These are phyloP conservation scores for Ellobius talpinus DNA, from an alignment of 2,113 vertebrate species.

Conservation along the genomic window DNA sequence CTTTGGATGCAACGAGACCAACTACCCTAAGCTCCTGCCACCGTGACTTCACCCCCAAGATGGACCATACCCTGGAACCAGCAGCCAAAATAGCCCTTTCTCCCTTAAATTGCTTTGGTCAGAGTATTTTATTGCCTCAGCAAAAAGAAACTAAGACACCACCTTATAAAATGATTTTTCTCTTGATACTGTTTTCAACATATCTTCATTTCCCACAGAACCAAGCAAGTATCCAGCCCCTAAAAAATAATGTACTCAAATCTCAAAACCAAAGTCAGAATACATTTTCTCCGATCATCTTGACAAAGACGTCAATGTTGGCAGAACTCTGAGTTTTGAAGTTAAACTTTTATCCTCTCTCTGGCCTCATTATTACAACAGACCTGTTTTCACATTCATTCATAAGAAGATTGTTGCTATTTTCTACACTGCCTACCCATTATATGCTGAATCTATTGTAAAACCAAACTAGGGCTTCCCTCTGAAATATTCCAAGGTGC, in stretches of 20 bases:
- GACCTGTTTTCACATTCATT: slow-evolving; percentile 48
- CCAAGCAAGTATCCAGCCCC: neutral
- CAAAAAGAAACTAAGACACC: neutral
- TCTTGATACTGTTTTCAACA: slow-evolving; percentile 43
- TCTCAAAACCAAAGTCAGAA: slow-evolving; percentile 53
- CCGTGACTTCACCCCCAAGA: too few species aligned
- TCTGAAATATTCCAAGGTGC: slow-evolving; percentile 68
- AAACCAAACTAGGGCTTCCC: slow-evolving; percentile 54
- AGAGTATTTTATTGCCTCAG: neutral
- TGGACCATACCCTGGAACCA: neutral
- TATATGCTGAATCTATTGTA: slow-evolving; percentile 68
- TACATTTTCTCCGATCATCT: slow-evolving; percentile 51
- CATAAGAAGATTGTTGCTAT: slow-evolving; percentile 60
- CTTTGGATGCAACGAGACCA: neutral
- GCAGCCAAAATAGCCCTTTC: neutral
- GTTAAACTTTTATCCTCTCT: slow-evolving; percentile 49
- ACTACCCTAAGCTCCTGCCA: too few species aligned
- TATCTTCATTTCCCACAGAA: slow-evolving; percentile 63
- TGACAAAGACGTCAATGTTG: slow-evolving; percentile 52
- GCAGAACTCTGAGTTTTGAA: slow-evolving; percentile 51
- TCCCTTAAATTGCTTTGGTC: neutral
- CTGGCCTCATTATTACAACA: slow-evolving; percentile 66
- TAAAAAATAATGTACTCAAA: slow-evolving; percentile 65
- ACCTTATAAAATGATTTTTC: slow-evolving; percentile 14
- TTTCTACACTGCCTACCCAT: slow-evolving; percentile 62